These are phyloP conservation scores for Harpagifer antarcticus DNA, from an alignment of 2,797 vertebrate genomes.

Conservation along the genomic window DNA sequence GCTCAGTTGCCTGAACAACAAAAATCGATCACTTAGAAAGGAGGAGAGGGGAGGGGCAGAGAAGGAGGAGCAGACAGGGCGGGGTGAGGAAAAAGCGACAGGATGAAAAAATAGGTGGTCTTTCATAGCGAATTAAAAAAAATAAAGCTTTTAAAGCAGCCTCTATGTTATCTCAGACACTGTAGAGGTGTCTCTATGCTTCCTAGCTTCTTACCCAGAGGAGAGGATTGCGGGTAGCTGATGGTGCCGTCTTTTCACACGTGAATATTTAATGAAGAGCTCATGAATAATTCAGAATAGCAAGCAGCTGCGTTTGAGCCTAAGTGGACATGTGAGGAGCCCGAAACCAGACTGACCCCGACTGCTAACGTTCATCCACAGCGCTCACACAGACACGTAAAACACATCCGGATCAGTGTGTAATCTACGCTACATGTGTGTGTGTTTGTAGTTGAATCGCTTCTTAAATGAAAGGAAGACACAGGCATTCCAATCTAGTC, in stretches of 20 bases:
- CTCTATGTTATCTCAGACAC: slow-evolving; percentile 13
- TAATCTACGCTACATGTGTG: neutral
- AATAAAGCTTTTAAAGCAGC: slow-evolving; percentile 2
- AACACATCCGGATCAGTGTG: slow-evolving; percentile 13
- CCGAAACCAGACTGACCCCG: slow-evolving; percentile 54
- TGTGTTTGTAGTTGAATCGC: slow-evolving; percentile 30
- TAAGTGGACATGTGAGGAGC: slow-evolving; percentile 79
- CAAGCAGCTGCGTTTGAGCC: slow-evolving; percentile 82
- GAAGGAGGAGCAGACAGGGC: slow-evolving; percentile 7
- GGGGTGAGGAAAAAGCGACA: slow-evolving; percentile 40
- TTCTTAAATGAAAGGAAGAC: slow-evolving; percentile 46
- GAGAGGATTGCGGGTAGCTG: slow-evolving; percentile 71
- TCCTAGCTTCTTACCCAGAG: slow-evolving; percentile 47
- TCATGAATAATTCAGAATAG: slow-evolving; percentile 83
- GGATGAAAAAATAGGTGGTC: slow-evolving; percentile 59
- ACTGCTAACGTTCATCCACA: slow-evolving; percentile 54
- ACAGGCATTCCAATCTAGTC: slow-evolving; percentile 18
- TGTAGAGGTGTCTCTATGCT: slow-evolving; percentile 27
- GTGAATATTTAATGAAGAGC: slow-evolving; percentile 81
- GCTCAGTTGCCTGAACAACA: slow-evolving; percentile 83
- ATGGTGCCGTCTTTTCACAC: slow-evolving; percentile 75
- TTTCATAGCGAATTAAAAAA: slow-evolving; percentile 45
- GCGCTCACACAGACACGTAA: neutral
- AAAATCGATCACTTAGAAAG: slow-evolving; percentile 81
- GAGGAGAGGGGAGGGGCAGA: slow-evolving; percentile 6